A percentile compares a stretch with the other conserved stretches of the same genome.
These are phyloP conservation scores for Salvelinus fontinalis DNA, from an alignment of 2,113 vertebrate species.

Conservation along the genomic window DNA sequence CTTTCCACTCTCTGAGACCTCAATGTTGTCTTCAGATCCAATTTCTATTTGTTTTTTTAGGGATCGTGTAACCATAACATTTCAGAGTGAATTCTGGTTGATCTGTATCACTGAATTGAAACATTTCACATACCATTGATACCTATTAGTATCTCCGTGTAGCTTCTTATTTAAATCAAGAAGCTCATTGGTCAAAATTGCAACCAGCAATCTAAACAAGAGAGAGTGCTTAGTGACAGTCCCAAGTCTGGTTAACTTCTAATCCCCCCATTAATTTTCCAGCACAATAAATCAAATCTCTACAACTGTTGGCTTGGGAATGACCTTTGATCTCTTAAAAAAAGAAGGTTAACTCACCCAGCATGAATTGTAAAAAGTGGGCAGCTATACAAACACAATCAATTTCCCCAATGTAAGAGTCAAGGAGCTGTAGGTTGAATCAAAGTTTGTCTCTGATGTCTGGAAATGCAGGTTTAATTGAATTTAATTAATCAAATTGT, in stretches of 20 bases:
- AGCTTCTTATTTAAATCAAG: constrained; percentile 62
- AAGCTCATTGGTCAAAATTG: constrained; percentile 87
- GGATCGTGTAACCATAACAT: neutral
- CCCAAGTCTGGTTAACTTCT: constrained; percentile 87
- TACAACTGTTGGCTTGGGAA: constrained; percentile 83
- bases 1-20: neutral
- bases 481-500: constrained; percentile 91
- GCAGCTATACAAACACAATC: constrained; percentile 53
- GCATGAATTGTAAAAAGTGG: constrained; percentile 39
- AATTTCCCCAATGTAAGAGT: constrained; percentile 46
- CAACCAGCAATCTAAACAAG: constrained; percentile 91
- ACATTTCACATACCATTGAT: constrained; percentile 3
- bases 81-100: neutral
- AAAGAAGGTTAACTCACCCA: constrained; percentile 79
- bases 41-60: neutral
- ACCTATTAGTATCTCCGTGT: too few species aligned
- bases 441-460: constrained; percentile 87
- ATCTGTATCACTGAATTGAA: neutral
- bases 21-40: neutral
- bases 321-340: constrained; percentile 83
- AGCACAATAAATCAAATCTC: constrained; percentile 91
- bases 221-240: constrained; percentile 79
- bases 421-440: constrained; percentile 76
- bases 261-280: constrained; percentile 91
- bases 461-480: constrained; percentile 73